Conservation (phyloP, 2,888 invertebrate species). For the Agrilus cyanescens region DNA sequence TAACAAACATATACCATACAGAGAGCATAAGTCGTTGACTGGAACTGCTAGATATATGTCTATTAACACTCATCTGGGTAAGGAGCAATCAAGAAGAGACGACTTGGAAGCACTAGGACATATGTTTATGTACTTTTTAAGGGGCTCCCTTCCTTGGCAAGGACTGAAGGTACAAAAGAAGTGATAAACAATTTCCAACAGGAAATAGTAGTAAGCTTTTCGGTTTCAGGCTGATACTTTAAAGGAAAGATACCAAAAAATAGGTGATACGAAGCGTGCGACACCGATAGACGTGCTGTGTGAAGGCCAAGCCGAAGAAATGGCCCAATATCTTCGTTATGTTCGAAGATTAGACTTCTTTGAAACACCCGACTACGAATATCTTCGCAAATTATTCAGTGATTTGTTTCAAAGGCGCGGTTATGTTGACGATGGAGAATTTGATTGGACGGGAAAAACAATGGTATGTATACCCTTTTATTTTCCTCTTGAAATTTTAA, state of each 20-base stretch:
- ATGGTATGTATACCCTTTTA: constrained; percentile 43
- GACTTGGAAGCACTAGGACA: constrained; percentile 97
- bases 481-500: constrained; percentile 34
- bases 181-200: background rate
- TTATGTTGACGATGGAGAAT: constrained; percentile 82
- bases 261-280: constrained; percentile 98
- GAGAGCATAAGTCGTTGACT: constrained; percentile 99
- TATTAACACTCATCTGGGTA: constrained; percentile 99
- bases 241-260: constrained; percentile 99
- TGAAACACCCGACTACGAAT: constrained; percentile 99
- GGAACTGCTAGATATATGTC: constrained; percentile 98
- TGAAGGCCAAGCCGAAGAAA: constrained; percentile 86
- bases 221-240: constrained; percentile 46
- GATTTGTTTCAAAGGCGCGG: constrained; percentile 81
- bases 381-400: constrained; percentile 89
- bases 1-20: constrained; percentile 99
- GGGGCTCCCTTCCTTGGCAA: constrained; percentile 99
- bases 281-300: constrained; percentile 93
- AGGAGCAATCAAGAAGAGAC: constrained; percentile 96
- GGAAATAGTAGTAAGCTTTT: background rate
- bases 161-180: constrained; percentile 63
- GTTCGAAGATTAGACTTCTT: constrained; percentile 96
- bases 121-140: constrained; percentile 99
- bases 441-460: constrained; percentile 87
- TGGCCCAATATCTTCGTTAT: constrained; percentile 95